These are phyloP conservation scores for Drosophila murphyi DNA, from an alignment of 1,140 invertebrate genomes.

Conservation along the genomic window DNA sequence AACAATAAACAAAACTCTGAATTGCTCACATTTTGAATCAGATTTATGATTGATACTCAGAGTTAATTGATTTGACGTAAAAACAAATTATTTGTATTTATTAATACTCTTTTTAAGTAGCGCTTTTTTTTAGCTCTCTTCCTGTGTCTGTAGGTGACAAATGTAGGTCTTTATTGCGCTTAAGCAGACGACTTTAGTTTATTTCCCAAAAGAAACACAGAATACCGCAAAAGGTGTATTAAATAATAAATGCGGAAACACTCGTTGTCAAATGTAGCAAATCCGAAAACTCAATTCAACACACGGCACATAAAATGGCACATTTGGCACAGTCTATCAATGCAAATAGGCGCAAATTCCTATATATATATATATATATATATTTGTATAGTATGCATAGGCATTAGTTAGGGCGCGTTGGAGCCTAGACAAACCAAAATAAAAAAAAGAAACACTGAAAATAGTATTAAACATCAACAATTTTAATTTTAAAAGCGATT, in stretches of 20 bases:
- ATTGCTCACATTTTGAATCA: too few relatives aligned
- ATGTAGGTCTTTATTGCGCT: conserved; percentile 14
- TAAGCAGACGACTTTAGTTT: conserved; percentile 21
- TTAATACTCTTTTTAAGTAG: too few relatives aligned
- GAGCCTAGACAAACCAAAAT: conserved; percentile 28
- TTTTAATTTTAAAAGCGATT: conserved; percentile 2
- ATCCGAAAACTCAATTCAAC: conserved; percentile 79
- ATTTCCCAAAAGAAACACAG: conserved; percentile 44
- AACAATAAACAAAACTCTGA: too few relatives aligned
- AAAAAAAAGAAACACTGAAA: conserved; percentile 39
- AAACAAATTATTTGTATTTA: too few relatives aligned
- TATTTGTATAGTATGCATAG: conserved; percentile 19
- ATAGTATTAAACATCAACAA: not conserved
- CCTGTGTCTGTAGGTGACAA: not conserved
- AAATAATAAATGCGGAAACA: conserved; percentile 79
- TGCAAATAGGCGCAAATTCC: conserved; percentile 67
- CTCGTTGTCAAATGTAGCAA: conserved; percentile 81
- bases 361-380: conserved; percentile 36
- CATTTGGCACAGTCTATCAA: conserved; percentile 57
- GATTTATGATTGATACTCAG: too few relatives aligned
- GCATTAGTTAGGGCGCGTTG: conserved; percentile 15
- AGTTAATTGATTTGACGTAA: too few relatives aligned
- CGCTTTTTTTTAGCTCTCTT: too few relatives aligned
- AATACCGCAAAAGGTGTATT: conserved; percentile 69
- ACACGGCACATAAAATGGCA: conserved; percentile 79